Evolutionary conservation across 2,113 vertebrate species (phyloP).

Genomic region (Ceyx cyanopectus): DNA sequence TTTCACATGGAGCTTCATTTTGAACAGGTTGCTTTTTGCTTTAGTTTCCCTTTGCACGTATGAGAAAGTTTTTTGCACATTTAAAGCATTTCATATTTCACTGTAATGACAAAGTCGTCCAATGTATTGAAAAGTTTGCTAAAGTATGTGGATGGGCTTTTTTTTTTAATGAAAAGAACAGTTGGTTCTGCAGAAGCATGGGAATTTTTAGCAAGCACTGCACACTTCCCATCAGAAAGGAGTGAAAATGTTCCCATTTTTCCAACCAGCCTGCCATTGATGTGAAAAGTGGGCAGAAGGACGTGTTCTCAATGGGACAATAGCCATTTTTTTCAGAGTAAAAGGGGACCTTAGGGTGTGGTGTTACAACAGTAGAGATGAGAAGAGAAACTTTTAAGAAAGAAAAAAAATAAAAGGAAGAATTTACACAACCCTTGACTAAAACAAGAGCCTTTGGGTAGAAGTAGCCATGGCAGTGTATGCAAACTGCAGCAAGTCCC

Average conservation of each 20-base stretch:
- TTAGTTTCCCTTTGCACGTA: neutral
- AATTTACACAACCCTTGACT: neutral
- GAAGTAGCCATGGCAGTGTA: neutral
- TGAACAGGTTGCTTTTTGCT: neutral
- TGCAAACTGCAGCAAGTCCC: constrained; percentile 18
- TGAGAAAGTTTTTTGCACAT: neutral
- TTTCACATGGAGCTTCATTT: neutral
- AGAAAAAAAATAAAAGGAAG: neutral
- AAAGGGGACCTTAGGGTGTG: neutral
- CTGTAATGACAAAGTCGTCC: neutral
- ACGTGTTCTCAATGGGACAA: neutral
- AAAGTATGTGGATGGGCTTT: neutral
- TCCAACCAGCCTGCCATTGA: neutral
- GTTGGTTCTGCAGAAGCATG: constrained; percentile 41
- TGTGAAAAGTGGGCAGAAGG: neutral
- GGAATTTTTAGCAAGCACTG: constrained; percentile 47
- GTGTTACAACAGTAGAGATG: neutral
- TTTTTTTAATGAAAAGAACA: constrained; percentile 43
- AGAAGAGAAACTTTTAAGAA: neutral
- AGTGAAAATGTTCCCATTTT: constrained; percentile 36
- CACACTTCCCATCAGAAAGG: neutral
- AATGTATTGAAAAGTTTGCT: constrained; percentile 20
- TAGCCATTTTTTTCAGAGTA: neutral
- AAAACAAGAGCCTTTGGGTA: neutral
- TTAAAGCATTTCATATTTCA: neutral